Evolutionary conservation across 2,888 invertebrate species (phyloP).

Genomic region (Exephanes ischioxanthus): DNA sequence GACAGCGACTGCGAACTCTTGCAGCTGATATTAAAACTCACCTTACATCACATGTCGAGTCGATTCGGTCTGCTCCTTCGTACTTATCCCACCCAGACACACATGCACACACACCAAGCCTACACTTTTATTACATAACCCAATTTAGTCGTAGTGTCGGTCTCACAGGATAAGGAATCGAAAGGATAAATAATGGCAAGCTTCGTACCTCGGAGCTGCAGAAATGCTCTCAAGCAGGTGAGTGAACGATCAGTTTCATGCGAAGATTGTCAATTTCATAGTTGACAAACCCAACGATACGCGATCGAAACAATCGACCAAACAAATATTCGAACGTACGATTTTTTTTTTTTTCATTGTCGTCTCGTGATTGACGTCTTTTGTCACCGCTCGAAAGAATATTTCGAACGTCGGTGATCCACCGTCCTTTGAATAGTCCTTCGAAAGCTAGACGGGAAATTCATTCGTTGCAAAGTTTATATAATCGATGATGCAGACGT

Average conservation of each 20-base stretch:
- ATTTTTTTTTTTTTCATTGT: constrained; percentile 30
- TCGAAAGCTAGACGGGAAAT: neutral
- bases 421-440: neutral
- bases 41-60: too few relatives aligned
- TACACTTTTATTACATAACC: constrained; percentile 58
- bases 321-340: neutral
- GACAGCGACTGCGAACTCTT: too few relatives aligned
- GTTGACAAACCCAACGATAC: neutral
- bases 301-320: neutral
- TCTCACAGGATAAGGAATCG: constrained; percentile 24
- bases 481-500: constrained; percentile 41
- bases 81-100: neutral
- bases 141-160: constrained; percentile 54
- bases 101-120: neutral
- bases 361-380: constrained; percentile 15
- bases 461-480: constrained; percentile 39
- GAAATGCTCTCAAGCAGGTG: constrained; percentile 80
- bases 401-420: neutral
- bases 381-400: neutral
- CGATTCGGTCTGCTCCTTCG: too few relatives aligned
- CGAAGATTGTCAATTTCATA: neutral
- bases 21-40: too few relatives aligned
- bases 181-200: constrained; percentile 78
- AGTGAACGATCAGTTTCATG: constrained; percentile 54
- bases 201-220: constrained; percentile 78